Conservation (phyloP, 2,888 invertebrate genomes). For the Adela reaumurella region DNA sequence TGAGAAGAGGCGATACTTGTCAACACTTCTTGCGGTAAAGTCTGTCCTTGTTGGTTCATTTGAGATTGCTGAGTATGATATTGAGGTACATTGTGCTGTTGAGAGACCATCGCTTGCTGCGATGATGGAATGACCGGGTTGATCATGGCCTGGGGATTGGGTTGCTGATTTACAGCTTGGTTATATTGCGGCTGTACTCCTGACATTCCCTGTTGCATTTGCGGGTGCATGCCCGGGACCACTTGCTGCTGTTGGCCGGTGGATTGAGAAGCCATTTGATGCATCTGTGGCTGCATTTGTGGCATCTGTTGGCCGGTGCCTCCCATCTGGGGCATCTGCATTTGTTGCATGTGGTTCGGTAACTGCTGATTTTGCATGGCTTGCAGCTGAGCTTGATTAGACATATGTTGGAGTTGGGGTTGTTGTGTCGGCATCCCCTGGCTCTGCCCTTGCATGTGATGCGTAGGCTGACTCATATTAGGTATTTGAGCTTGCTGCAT, state of each 20-base stretch:
- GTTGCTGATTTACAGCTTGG: slow-evolving; percentile 47
- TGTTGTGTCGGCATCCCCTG: slow-evolving; percentile 43
- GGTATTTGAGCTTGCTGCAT: slow-evolving; percentile 51
- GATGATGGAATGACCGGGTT: slow-evolving; percentile 41
- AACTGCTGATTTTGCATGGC: slow-evolving; percentile 54
- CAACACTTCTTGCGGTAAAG: slow-evolving; percentile 47
- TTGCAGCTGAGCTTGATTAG: slow-evolving; percentile 50
- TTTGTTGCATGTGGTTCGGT: slow-evolving; percentile 52
- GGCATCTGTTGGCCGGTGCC: slow-evolving; percentile 47
- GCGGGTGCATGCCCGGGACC: slow-evolving; percentile 48
- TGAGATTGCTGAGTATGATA: slow-evolving; percentile 49
- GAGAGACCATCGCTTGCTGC: slow-evolving; percentile 47
- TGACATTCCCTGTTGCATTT: slow-evolving; percentile 46
- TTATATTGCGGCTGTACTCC: slow-evolving; percentile 52
- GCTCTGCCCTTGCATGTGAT: slow-evolving; percentile 41
- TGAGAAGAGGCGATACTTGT: slow-evolving; percentile 48
- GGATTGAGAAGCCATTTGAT: slow-evolving; percentile 46
- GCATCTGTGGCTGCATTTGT: slow-evolving; percentile 52
- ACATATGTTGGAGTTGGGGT: slow-evolving; percentile 48
- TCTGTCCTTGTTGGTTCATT: slow-evolving; percentile 48
- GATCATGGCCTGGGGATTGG: slow-evolving; percentile 44
- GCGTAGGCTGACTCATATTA: slow-evolving; percentile 37
- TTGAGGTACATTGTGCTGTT: slow-evolving; percentile 43
- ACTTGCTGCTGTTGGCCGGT: slow-evolving; percentile 35
- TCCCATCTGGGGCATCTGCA: slow-evolving; percentile 34